Evolutionary conservation across 2,797 vertebrate species (phyloP).

Genomic region (Philypnodon macrostomus): DNA sequence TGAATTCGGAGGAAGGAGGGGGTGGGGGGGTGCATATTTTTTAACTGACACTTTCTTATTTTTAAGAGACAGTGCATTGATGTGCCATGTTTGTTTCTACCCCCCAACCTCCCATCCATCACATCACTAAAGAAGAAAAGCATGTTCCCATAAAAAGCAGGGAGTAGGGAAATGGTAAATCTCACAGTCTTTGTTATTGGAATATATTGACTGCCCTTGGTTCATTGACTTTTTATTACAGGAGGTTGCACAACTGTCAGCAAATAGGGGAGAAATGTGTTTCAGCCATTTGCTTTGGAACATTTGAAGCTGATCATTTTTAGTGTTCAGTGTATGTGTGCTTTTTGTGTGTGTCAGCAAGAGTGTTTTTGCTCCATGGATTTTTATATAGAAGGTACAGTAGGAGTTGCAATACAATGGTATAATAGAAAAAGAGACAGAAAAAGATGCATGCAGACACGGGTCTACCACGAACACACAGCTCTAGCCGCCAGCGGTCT

Average conservation of each 20-base stretch:
- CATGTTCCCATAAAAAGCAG: conserved; percentile 59
- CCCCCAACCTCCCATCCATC: conserved; percentile 37
- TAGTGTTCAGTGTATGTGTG: conserved; percentile 42
- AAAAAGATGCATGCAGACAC: conserved; percentile 69
- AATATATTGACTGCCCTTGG: conserved; percentile 84
- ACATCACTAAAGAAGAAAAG: conserved; percentile 54
- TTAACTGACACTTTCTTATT: conserved; percentile 52
- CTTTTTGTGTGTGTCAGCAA: conserved; percentile 45
- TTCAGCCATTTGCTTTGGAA: conserved; percentile 78
- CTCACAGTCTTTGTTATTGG: conserved; percentile 76
- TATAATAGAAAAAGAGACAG: conserved; percentile 35
- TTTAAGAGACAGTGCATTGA: conserved; percentile 43
- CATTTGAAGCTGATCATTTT: conserved; percentile 79
- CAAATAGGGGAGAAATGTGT: conserved; percentile 77
- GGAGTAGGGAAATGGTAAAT: conserved; percentile 69
- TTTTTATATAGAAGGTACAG: conserved; percentile 47
- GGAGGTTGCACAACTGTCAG: conserved; percentile 82
- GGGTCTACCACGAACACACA: conserved; percentile 65
- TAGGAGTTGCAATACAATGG: conserved; percentile 46
- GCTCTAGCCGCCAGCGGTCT: conserved; percentile 68
- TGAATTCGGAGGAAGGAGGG: conserved; percentile 42
- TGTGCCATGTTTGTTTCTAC: conserved; percentile 24
- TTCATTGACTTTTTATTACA: conserved; percentile 94
- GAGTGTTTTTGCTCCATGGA: conserved; percentile 40
- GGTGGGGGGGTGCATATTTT: conserved; percentile 46